Base-by-base conservation (phyloP, 2,797 vertebrate genomes). In the Takifugu ocellatus region DNA sequence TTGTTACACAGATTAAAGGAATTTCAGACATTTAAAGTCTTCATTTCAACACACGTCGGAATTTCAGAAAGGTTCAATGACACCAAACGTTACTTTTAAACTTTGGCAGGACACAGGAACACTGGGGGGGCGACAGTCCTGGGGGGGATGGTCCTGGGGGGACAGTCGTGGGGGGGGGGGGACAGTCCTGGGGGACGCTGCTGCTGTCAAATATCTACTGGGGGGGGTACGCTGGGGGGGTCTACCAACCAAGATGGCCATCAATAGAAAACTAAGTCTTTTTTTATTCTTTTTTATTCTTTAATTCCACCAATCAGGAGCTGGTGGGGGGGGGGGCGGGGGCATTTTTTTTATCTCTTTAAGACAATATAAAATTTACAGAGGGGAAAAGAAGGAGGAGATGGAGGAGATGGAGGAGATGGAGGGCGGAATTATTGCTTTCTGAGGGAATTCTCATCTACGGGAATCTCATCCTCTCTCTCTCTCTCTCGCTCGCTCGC, bases 321-420 rank as follows among this genome's bases (percentile, higher is more conserved):
- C 66, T 24, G 51, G 75, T 1, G 59, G 66, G 66, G 76, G 75
- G 78, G 54, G 54, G 33, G 21, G 5, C 3, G 24, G 8, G 24
- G n/a, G 52, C 26, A 52, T 70, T 83, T 75, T 64, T 5, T 72
- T 43, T 16, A 6, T 46, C 17, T 46, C 44, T 46, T 46, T 46
- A 81, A 84, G 85, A 91, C 84, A 78, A 91, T 90, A 90, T 86
- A 92, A 91, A 92, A 90, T 90, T 90, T 80, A 91, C 88, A 87
- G 83, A 92, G 87, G 89, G 88, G 88, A 81, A 90, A 85, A 90
- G 8, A 5, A 82, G 82, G 89, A 79, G 71, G 68, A 56, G 1
- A 46, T 7, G 49, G 15, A 49, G 29, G 5, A 60, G 63, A 25
- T 17, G 21, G 17, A 15, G 72, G 51, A 62, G 72, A 59, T 21